Base-by-base conservation (phyloP, 2,888 invertebrate species). In the Nemotelus nigrinus region DNA sequence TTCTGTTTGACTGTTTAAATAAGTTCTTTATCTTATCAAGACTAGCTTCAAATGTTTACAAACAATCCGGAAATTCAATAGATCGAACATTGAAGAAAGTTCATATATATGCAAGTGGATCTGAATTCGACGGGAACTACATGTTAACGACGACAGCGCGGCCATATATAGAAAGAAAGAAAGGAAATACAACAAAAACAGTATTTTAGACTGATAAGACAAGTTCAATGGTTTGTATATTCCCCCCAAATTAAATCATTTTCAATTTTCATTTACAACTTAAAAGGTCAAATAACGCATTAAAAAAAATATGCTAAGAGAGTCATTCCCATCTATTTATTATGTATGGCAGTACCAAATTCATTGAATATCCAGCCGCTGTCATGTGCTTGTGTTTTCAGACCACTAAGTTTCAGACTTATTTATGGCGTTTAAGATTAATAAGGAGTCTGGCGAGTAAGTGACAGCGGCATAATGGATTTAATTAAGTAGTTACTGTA, bases 61-160 rank as follows among this genome's bases (percentile, higher is more conserved):
- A 70, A 70, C 70, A 70, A 70, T 70, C 70, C 70, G 70, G 53
- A 70, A 43, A 70, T 41, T 50, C 70, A 70, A 70, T 50, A 55
- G 44, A 55, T 70, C 55, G 70, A 70, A 70, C 70, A 43, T 70
- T 43, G 55, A 70, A 70, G 47, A 45, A 70, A 55, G 55, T 70
- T 43, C 50, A 67, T 5, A 25, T 10, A 47, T 25, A 25, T 25
- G 25, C 25, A 2, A 65, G n/a, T 65, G n/a, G n/a, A 67, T 65
- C 41, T 65, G 25, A 58, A 58, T 58, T 58, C n/a, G 58, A 25
- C 25, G 25, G 58, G 8, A 5, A 7, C 58, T 7, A n/a, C n/a
- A n/a, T 25, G 10, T 58, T 7, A 8, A 4, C 58, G 47, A 65
- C 25, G 25, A 45, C 25, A 47, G 58, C 7, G 60, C 43, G 3